Percentiles rank a stretch among this genome's conserved stretches.
Conservation (phyloP, 2,797 vertebrate species). For the Gymnothorax reevesii region DNA sequence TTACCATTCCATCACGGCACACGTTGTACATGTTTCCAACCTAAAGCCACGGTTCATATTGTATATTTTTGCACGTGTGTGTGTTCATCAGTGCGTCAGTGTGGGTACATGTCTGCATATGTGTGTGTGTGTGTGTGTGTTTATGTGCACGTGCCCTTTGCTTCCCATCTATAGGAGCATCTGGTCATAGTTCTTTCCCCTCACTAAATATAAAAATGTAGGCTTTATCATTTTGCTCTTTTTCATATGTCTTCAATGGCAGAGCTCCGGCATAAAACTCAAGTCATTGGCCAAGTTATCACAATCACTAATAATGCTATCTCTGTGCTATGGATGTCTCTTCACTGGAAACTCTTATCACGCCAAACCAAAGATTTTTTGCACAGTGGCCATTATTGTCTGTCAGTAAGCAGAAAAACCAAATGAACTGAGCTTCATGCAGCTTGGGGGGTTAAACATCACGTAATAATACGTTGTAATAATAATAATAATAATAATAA, state of each 20-base stretch:
- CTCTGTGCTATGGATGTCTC: conserved; percentile 34
- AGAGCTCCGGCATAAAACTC: not conserved
- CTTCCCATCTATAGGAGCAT: not conserved
- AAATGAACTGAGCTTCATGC: not conserved
- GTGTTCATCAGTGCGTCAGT: too few relatives aligned
- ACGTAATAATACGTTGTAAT: not conserved
- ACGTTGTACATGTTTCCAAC: not conserved
- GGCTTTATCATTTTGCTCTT: conserved; percentile 22
- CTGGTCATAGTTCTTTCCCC: not conserved
- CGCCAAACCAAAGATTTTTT: conserved; percentile 37
- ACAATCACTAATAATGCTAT: conserved; percentile 19
- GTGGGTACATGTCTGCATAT: not conserved
- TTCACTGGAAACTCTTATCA: conserved; percentile 31
- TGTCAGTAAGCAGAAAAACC: not conserved
- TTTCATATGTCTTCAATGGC: not conserved
- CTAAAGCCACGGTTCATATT: not conserved
- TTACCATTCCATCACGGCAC: not conserved
- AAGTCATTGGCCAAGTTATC: conserved; percentile 33
- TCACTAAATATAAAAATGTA: conserved; percentile 21
- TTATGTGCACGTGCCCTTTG: not conserved
- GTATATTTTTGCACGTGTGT: not conserved
- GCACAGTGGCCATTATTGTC: conserved; percentile 34
- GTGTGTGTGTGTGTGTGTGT: not conserved
- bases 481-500: not conserved
- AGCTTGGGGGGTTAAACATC: not conserved